Evolutionary conservation across 2,113 vertebrate species (phyloP).

Genomic region (Bettongia penicillata): DNA sequence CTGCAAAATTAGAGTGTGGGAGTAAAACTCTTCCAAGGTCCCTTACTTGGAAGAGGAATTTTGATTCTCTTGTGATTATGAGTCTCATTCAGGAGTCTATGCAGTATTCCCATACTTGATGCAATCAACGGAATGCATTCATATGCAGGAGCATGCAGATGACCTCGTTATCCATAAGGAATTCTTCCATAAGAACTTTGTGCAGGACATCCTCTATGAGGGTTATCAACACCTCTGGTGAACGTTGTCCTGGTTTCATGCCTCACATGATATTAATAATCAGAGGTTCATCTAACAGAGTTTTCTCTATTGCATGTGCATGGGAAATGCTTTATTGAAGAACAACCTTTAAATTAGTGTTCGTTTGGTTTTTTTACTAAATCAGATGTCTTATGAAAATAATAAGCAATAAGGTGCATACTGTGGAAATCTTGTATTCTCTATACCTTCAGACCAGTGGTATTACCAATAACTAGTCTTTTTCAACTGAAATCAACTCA

Average conservation of each 20-base stretch:
- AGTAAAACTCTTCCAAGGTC: neutral
- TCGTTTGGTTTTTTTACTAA: no score
- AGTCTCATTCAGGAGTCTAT: neutral
- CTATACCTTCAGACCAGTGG: neutral
- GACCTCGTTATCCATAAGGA: no score
- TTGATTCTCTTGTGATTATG: neutral
- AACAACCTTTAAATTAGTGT: neutral
- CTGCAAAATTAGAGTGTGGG: neutral
- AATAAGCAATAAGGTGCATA: neutral
- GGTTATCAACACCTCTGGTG: neutral
- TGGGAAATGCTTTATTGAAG: neutral
- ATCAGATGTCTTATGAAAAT: neutral
- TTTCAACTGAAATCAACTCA: neutral
- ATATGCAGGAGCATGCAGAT: no score
- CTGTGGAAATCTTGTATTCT: neutral
- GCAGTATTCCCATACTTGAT: neutral
- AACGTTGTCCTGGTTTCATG: neutral
- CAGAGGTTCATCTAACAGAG: neutral
- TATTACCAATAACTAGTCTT: neutral
- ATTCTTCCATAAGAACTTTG: neutral
- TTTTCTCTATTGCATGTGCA: neutral
- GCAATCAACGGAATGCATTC: neutral
- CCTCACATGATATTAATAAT: neutral
- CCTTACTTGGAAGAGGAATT: neutral
- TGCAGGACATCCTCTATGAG: neutral